Evolutionary conservation across 2,113 vertebrate genomes (phyloP), one percentile per base, ranked within the genome.

Genomic region (Entomyzon cyanotis): DNA sequence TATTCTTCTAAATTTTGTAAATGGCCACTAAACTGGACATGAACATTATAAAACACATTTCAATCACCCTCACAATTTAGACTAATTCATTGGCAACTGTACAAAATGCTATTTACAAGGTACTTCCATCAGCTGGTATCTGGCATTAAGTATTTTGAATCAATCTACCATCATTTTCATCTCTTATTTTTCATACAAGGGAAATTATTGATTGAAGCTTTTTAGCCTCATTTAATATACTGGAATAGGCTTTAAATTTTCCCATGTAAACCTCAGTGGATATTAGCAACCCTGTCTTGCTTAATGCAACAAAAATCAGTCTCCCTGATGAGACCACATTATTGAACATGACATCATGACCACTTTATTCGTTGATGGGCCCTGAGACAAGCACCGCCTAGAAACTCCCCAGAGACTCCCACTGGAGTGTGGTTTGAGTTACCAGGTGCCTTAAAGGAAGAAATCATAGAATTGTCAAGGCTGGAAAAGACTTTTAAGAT

Each of bases 91-190:
- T 92, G 96, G 94, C 90, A 95, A 76, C 90, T 23, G 55, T 91
- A 96, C 95, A 97, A 89, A 97, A 94, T 90, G 91, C 83, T 94
- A 90, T 96, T 97, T 96, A 92, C 87, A 94, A 95, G 90, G 89
- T 92, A 85, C 89, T 97, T 95, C 83, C 96, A 92, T 97, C 84
- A 92, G 88, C 71, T 94, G 89, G 68, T 89, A 79, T 84, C 86
- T 83, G 87, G 84, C 84, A 96, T 97, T 94, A 96, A 92, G 95
- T 85, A 95, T 96, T 97, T 96, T 96, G 95, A 98, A 97, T 97
- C 95, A 97, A 92, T 97, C 90, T 92, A 84, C 95, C 81, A 92
- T 97, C 89, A 96, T 97, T 97, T 97, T 97, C 93, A 94, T 96
- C 90, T 92, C 82, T 97, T 95, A 93, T 90, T 96, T 97, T 97